Conservation (phyloP, 2,113 vertebrate species). For the Labeo catla region DNA sequence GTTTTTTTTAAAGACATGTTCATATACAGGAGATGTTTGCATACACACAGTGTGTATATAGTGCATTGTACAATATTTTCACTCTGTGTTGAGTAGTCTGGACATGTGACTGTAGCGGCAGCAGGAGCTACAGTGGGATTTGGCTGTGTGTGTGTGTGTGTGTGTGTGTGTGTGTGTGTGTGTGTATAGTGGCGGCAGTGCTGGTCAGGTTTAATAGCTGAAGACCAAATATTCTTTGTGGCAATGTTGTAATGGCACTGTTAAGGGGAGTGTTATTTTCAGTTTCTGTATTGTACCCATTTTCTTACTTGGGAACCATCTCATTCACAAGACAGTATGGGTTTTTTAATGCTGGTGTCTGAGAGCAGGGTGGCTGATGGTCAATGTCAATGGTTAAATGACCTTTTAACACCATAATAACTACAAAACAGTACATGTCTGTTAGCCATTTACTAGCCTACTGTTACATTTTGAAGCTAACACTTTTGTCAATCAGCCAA, state of each 20-base stretch:
- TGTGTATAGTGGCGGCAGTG: slow-evolving; percentile 50
- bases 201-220: slow-evolving; percentile 66
- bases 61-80: slow-evolving; percentile 61
- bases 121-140: slow-evolving; percentile 53
- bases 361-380: not conserved
- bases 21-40: slow-evolving; percentile 67
- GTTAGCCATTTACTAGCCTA: not conserved
- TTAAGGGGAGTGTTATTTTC: slow-evolving; percentile 45
- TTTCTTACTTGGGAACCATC: not conserved
- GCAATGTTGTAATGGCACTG: slow-evolving; percentile 48
- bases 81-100: slow-evolving; percentile 47
- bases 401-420: not conserved
- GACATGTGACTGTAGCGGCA: slow-evolving; percentile 51
- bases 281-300: slow-evolving; percentile 3
- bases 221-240: slow-evolving; percentile 68
- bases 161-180: slow-evolving; percentile 6
- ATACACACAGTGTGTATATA: slow-evolving; percentile 64
- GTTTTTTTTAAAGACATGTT: slow-evolving; percentile 68
- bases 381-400: not conserved
- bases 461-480: not conserved
- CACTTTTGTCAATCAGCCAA: not conserved
- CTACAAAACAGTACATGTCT: not conserved
- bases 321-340: not conserved
- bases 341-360: not conserved
- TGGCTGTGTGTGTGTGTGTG: slow-evolving; percentile 22